Evolutionary conservation across 2,797 vertebrate genomes (phyloP), one percentile per base, ranked within the genome.

Genomic region (Pantherophis alleghaniensis): DNA sequence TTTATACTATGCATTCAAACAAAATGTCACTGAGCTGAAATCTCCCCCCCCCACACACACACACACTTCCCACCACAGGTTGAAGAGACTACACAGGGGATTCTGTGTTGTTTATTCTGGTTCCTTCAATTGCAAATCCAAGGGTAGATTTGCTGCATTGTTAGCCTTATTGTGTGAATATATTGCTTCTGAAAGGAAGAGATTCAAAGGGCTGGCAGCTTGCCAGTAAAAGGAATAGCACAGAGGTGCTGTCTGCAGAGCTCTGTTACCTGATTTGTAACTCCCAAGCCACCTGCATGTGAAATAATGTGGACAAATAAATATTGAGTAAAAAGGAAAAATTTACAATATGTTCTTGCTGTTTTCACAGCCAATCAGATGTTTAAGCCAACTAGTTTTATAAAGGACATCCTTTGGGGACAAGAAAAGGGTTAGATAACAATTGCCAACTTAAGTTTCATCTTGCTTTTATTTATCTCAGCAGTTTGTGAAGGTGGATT

Each of bases 301-400:
- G 53, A 94, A 94, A 89, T 88, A 88, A 94, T 86, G 20, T 88
- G 60, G 87, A 86, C 37, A 94, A 94, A 91, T 86, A 94, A 91
- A 92, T 88, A 86, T 55, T 60, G 53, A 89, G 22, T 9, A 37
- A 91, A 37, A 42, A 53, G 37, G 86, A 51, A 91, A 89, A 51
- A 56, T 18, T 90, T 88, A 69, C 18, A 63, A 57, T 91, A 63
- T 59, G 63, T 57, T 88, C 51, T 63, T 92, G 86, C 57, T 91
- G 24, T 86, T 53, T 20, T 37, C 37, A 69, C 16, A n/a, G 56
- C 26, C 69, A 86, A 55, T 24, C 60, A 53, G 42, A 89, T 13
- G 57, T 83, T 83, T 47, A 93, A 93, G 42, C 24, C 42, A 69
- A 47, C 66, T 87, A 63, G 24, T 37, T 91, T 93, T 89, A 88